Evolutionary conservation across 2,797 vertebrate genomes (phyloP).

Genomic region (Telmatherina bonti): DNA sequence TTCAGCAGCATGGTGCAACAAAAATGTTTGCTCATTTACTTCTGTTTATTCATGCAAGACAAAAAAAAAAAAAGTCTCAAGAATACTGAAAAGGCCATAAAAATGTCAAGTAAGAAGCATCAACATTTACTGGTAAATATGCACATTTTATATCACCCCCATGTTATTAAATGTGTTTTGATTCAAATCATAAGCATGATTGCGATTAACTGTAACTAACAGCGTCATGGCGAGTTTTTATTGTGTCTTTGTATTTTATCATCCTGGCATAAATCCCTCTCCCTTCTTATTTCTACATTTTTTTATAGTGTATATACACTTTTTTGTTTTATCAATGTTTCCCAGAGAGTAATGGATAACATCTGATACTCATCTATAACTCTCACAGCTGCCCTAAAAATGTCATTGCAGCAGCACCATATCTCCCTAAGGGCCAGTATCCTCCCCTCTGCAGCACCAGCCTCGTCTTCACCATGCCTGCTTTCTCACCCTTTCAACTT

Average conservation of each 20-base stretch:
- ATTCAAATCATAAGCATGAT: constrained; percentile 25
- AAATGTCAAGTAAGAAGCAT: constrained; percentile 12
- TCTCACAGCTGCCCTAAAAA: constrained; percentile 84
- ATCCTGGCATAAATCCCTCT: constrained; percentile 37
- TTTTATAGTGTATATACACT: constrained; percentile 43
- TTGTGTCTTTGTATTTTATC: constrained; percentile 24
- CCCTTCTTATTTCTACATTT: constrained; percentile 28
- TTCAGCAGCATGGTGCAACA: constrained; percentile 52
- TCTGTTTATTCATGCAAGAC: constrained; percentile 69
- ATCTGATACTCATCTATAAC: constrained; percentile 84
- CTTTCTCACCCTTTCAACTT: constrained; percentile 66
- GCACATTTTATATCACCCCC: neutral
- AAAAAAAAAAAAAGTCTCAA: constrained; percentile 10
- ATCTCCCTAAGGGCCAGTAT: constrained; percentile 73
- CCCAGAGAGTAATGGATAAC: constrained; percentile 72
- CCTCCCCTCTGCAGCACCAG: constrained; percentile 57
- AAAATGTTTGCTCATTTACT: constrained; percentile 61
- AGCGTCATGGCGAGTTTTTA: constrained; percentile 1
- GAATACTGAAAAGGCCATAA: constrained; percentile 21
- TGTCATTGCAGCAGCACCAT: constrained; percentile 74
- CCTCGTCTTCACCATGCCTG: constrained; percentile 39
- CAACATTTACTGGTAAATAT: constrained; percentile 22
- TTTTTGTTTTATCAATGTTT: constrained; percentile 49
- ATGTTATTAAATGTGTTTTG: constrained; percentile 30
- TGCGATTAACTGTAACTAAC: neutral